Evolutionary conservation across 2,797 vertebrate genomes (phyloP), one percentile per base, ranked within the genome.

Genomic region (Sebastes itinus): DNA sequence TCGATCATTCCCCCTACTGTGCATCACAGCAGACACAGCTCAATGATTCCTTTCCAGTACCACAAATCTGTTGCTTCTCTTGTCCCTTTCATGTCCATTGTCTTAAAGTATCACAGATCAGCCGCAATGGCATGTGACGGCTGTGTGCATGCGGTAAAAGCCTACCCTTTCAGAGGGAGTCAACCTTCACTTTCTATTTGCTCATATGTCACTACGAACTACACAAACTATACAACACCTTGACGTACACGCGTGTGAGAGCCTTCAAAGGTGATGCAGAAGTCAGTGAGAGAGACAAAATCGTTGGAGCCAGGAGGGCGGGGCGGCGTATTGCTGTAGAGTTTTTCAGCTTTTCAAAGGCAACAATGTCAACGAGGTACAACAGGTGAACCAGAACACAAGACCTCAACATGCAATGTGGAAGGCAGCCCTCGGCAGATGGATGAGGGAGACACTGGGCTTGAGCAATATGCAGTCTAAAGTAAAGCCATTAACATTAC

Each of bases 331-430:
- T 7, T 20, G 72, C 67, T 80, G 56, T 23, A 7, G 25, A 84
- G 60, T 25, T 77, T 13, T 56, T 32, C 61, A 80, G 59, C 22
- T 78, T 77, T 74, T 81, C n/a, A 61, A 63, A 84, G 72, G 71
- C n/a, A 54, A 61, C 54, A 32, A 2, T 70, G 46, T 71, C 33
- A 66, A n/a, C 0, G 1, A 20, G 3, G 56, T 32, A 2, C 14
- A 74, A 58, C 8, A 38, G 16, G 30, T 84, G 33, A 66, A 62
- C 8, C 9, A 33, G 42, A 71, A 61, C 27, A 63, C 14, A 38
- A 38, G 13, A 38, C 38, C 13, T 42, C 38, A 14, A 42, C 38
- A 42, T 42, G 13, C 38, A 42, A 42, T 6, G 38, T 42, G 38
- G 38, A 42, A 42, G 38, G 38, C 38, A 42, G 38, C 38, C 38